Evolutionary conservation across 2,888 invertebrate genomes (phyloP).

Genomic region (Cristatella mucedo): DNA sequence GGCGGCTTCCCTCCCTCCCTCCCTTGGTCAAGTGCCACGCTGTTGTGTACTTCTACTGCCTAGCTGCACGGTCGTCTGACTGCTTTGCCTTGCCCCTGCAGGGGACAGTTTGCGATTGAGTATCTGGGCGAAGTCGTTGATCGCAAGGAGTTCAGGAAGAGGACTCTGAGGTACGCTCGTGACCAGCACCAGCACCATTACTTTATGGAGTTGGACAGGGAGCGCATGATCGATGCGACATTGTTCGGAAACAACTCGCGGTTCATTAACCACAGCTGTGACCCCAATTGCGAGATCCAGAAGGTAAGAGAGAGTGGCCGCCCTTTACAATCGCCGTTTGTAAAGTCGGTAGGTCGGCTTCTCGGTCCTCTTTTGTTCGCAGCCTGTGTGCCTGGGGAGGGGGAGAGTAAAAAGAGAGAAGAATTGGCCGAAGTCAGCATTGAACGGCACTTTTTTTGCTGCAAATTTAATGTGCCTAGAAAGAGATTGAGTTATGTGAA

Average conservation of each 20-base stretch:
- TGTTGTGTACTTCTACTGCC: constrained; percentile 1
- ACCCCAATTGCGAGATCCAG: constrained; percentile 94
- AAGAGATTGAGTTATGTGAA: too few relatives aligned
- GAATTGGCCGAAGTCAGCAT: too few relatives aligned
- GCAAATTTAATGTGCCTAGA: too few relatives aligned
- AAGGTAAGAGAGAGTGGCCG: too few relatives aligned
- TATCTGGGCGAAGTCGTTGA: constrained; percentile 94
- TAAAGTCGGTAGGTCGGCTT: too few relatives aligned
- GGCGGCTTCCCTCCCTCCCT: not conserved
- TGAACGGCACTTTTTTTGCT: too few relatives aligned
- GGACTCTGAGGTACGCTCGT: constrained; percentile 72
- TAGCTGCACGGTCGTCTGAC: not conserved
- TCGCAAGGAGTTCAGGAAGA: constrained; percentile 70
- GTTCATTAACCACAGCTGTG: constrained; percentile 97
- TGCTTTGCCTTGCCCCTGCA: constrained; percentile 38
- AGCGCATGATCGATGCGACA: constrained; percentile 90
- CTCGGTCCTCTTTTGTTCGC: too few relatives aligned
- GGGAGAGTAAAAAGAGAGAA: too few relatives aligned
- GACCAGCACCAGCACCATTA: constrained; percentile 84
- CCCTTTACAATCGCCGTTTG: too few relatives aligned
- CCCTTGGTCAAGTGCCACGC: not conserved
- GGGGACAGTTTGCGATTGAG: constrained; percentile 89
- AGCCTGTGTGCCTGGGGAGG: too few relatives aligned
- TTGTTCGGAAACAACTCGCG: constrained; percentile 83
- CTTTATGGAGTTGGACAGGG: constrained; percentile 86